Evolutionary conservation across 2,797 vertebrate species (phyloP).

Genomic region (Pyrrhura leucotis): DNA sequence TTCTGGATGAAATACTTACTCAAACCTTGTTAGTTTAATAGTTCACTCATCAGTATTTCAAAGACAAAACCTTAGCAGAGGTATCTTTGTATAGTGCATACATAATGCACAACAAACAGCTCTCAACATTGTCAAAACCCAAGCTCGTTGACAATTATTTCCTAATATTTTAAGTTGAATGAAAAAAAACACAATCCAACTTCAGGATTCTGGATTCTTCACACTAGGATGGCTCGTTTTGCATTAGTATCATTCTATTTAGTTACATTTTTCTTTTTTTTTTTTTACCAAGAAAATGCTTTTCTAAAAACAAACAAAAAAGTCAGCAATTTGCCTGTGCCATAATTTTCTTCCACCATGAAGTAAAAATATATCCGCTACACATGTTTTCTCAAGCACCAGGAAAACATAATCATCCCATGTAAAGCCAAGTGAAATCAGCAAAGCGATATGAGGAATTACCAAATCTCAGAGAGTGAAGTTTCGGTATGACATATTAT

Average conservation of each 20-base stretch:
- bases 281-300: neutral
- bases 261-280: neutral
- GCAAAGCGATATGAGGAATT: neutral
- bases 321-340: neutral
- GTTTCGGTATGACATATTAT: neutral
- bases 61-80: neutral
- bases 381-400: neutral
- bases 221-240: neutral
- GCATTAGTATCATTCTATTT: neutral
- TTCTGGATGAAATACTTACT: neutral
- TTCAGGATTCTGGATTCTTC: neutral
- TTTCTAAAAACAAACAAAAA: neutral
- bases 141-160: neutral
- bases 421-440: neutral
- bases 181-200: neutral
- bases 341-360: neutral
- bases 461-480: accelerated
- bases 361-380: neutral
- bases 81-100: neutral
- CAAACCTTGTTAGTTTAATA: neutral
- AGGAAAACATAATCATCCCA: neutral
- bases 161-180: neutral
- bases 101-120: neutral
- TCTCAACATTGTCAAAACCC: neutral
- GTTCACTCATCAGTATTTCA: neutral